phyloP scores from a whole-genome alignment of 2,888 invertebrate genomes.

The Ochlodes sylvanus region DNA sequence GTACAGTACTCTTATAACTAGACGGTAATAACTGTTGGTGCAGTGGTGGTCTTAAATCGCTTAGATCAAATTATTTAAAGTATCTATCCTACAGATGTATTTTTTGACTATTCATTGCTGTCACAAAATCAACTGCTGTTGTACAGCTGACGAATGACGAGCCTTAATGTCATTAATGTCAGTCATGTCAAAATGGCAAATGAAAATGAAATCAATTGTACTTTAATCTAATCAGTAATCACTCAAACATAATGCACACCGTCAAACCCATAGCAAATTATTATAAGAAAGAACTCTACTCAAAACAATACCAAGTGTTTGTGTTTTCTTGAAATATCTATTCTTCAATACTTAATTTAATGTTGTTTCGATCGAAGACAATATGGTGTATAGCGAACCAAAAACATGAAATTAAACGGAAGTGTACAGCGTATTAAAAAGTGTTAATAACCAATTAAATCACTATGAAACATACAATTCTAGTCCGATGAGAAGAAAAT shows the following conservation, averaged over 20 bases:
- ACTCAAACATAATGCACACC: constrained; percentile 11
- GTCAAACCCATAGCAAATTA: constrained; percentile 21
- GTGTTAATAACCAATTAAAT: constrained; percentile 30
- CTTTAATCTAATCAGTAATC: neutral
- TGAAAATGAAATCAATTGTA: constrained; percentile 17
- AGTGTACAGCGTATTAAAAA: constrained; percentile 19
- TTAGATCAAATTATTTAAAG: no score
- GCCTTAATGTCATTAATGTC: constrained; percentile 20
- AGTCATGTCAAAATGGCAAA: constrained; percentile 20
- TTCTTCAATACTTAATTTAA: neutral
- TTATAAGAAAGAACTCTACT: neutral
- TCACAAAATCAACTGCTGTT: constrained; percentile 13
- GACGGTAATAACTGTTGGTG: no score
- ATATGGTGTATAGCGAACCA: neutral
- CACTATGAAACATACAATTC: constrained; percentile 21
- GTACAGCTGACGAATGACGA: neutral
- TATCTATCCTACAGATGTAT: no score
- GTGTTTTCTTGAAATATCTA: neutral
- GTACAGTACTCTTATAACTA: no score
- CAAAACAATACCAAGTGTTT: constrained; percentile 10
- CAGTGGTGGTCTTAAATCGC: no score
- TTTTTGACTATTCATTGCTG: neutral
- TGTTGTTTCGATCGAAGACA: neutral
- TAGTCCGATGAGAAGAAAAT: constrained; percentile 50
- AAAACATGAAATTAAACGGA: neutral